Evolutionary conservation across 2,113 vertebrate genomes (phyloP), one percentile per base, ranked within the genome.

Genomic region (Prunella himalayana): DNA sequence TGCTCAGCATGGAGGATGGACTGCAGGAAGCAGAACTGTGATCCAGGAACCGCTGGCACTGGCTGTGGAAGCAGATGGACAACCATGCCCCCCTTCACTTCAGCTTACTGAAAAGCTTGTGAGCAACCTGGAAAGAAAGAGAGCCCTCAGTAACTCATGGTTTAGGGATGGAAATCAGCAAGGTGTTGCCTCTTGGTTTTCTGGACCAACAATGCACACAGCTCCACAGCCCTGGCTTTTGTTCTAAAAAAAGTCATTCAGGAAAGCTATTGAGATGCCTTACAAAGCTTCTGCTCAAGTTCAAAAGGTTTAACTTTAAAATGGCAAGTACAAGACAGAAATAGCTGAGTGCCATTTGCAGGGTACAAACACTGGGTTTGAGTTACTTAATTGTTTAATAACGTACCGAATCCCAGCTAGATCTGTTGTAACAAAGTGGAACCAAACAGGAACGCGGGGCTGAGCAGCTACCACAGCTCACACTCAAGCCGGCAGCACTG

Each of bases 91-190:
- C 3, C 7, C 45, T 93, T 98, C 96, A 98, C 89, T 98, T 98
- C 96, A 98, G 86, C 78, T 92, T 98, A 70, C 82, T 97, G 23
- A 98, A 98, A 56, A 98, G 97, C 82, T 97, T 98, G 92, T 98
- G 98, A 92, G 98, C 98, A 88, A 98, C 98, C 98, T 98, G 86
- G 7, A 97, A 66, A 49, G 14, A 94, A 54, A 70, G 10, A 82
- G 39, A 73, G 51, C 5, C n/a, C 6, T 68, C 2, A 11, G 51
- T 27, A 61, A 82, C 3, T 33, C 13, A 22, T 1, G 14, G 8
- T 4, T 30, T 11, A 63, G 4, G n/a, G 41, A 41, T 60, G 13
- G 31, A 49, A 57, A 77, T 10, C 41, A 41, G 42, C 16, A 80
- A 11, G 11, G 35, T 35, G 17, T 44, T 15, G 0, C 14, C 18